Base-by-base conservation (phyloP, 2,888 invertebrate genomes). In the Drosophila longiperda region DNA sequence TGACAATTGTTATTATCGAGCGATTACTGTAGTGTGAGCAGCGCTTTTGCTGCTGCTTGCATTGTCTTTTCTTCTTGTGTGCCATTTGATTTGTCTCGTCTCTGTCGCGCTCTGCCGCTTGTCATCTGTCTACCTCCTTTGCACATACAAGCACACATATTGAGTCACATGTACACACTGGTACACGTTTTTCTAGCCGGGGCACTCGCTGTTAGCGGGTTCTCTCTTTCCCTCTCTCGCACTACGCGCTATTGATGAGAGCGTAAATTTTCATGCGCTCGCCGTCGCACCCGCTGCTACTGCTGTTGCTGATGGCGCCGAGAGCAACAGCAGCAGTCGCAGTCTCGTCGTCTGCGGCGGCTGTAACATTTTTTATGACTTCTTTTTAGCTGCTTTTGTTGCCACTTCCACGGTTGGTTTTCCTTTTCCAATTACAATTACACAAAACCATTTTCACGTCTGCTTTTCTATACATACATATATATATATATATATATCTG, bases 251-350 rank as follows among this genome's bases (percentile, higher is more conserved):
- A 84, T 84, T 84, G 84, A 87, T 87, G 85, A 85, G 85, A 89
- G 85, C 90, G 87, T 88, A 73, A 73, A 88, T 73, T 88, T 90
- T 77, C 71, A 90, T 89, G 86, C 73, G 85, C 83, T 82, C 75
- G 75, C 70, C 73, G 66, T 57, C 59, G 58, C 55, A 38, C 55
- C 55, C 55, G 55, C 78, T 40, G 40, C 29, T 40, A 65, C 54
- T 53, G 65, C 58, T 49, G 73, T 66, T 73, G 82, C 63, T 38
- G 17, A 12, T 26, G 36, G 54, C 54, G 54, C 54, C 54, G 26
- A 26, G 26, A 54, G 54, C 74, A 72, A 60, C 80, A 67, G 36
- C 64, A 58, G 55, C 66, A 63, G 40, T 72, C 63, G 72, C 54
- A 77, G 83, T 80, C 89, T 75, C 81, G 72, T 74, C 90, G 89